phyloP scores from a whole-genome alignment of 1,140 invertebrate genomes.

The Phymastichus coffea region DNA sequence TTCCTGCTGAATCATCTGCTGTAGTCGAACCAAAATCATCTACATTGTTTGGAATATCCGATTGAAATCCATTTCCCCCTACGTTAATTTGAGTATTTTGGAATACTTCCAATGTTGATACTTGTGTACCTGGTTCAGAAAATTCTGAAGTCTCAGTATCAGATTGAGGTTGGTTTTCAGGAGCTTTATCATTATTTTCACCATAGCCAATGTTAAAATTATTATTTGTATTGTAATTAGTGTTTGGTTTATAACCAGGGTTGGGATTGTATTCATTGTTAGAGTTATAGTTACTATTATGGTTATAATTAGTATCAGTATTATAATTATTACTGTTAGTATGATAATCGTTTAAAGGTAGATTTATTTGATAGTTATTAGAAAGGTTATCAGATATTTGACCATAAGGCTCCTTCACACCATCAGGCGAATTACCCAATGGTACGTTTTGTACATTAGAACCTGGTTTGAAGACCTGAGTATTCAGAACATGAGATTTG shows the following conservation, averaged over 20 bases:
- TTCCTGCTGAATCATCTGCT: not conserved
- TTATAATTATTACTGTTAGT: slow-evolving; percentile 4
- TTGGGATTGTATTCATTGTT: too few species aligned
- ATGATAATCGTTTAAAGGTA: not conserved
- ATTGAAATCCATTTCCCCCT: slow-evolving; percentile 2
- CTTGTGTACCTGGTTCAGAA: not conserved
- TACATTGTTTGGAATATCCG: too few species aligned
- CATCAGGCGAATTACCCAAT: not conserved
- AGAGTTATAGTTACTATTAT: too few species aligned
- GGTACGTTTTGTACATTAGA: not conserved
- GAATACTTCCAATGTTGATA: slow-evolving; percentile 37
- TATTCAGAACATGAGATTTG: slow-evolving; percentile 51
- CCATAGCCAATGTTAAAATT: not conserved
- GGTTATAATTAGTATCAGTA: not conserved
- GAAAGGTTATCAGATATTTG: not conserved
- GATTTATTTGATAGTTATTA: not conserved
- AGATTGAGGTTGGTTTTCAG: not conserved
- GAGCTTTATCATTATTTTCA: not conserved
- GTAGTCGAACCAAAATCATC: not conserved
- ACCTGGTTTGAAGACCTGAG: slow-evolving; percentile 37
- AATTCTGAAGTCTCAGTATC: not conserved
- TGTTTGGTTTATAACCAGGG: too few species aligned
- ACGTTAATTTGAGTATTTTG: slow-evolving; percentile 47
- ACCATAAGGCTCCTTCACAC: not conserved
- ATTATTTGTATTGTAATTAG: not conserved